phyloP scores from a whole-genome alignment of 2,888 invertebrate species.

The Rhingia rostrata region DNA sequence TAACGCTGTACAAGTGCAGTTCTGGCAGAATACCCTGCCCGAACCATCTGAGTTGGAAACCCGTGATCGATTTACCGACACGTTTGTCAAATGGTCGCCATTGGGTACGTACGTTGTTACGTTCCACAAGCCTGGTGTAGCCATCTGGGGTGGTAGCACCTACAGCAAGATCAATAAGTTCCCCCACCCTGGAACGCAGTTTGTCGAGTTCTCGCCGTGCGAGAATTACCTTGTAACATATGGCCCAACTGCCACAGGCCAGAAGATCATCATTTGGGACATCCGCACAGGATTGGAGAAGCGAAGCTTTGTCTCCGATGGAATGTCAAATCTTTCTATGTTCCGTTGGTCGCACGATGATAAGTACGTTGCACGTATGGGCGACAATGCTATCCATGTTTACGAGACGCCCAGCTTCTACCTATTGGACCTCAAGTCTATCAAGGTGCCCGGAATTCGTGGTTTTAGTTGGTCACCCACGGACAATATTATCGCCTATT shows the following conservation, averaged over 20 bases:
- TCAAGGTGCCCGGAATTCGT: slow-evolving; percentile 94
- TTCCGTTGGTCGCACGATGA: slow-evolving; percentile 99
- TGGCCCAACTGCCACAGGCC: slow-evolving; percentile 91
- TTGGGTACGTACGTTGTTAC: slow-evolving; percentile 98
- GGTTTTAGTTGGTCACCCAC: slow-evolving; percentile 99
- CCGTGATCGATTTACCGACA: slow-evolving; percentile 96
- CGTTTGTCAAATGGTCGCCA: slow-evolving; percentile 98
- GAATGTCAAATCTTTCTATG: slow-evolving; percentile 94
- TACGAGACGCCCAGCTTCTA: slow-evolving; percentile 98
- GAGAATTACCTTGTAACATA: slow-evolving; percentile 98
- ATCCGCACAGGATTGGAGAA: slow-evolving; percentile 97
- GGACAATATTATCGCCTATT: slow-evolving; percentile 97
- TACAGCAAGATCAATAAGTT: slow-evolving; percentile 96
- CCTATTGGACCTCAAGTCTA: slow-evolving; percentile 95
- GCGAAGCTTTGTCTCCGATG: slow-evolving; percentile 94
- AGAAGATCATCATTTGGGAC: slow-evolving; percentile 97
- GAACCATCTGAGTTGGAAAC: slow-evolving; percentile 93
- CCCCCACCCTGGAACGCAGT: slow-evolving; percentile 94
- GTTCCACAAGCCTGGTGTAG: slow-evolving; percentile 97
- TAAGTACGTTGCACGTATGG: slow-evolving; percentile 95
- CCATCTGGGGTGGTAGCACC: slow-evolving; percentile 97
- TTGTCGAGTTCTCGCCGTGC: slow-evolving; percentile 98
- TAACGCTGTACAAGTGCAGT: slow-evolving; percentile 89
- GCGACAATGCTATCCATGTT: slow-evolving; percentile 92
- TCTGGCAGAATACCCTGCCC: slow-evolving; percentile 94